Conservation (phyloP, 2,797 vertebrate species). For the Myioborus miniatus region DNA sequence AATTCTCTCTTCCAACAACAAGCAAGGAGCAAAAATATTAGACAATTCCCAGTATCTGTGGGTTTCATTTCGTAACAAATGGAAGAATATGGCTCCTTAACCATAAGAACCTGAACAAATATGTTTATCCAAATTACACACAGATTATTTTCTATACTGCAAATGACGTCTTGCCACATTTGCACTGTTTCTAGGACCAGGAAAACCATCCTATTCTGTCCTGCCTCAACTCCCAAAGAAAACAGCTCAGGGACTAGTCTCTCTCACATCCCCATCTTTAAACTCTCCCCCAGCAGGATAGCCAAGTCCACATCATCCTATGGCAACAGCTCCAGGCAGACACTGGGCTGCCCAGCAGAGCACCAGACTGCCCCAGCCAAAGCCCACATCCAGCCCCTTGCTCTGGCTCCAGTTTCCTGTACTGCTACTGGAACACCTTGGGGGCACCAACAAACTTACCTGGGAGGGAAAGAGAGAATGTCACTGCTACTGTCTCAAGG, state of each 20-base stretch:
- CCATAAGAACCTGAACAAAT: not conserved
- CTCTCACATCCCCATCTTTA: not conserved
- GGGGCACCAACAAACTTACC: not conserved
- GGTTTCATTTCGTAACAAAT: not conserved
- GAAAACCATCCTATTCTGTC: not conserved
- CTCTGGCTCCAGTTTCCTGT: rapidly evolving
- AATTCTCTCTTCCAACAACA: not conserved
- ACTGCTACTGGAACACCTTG: not conserved
- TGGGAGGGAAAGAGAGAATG: not conserved
- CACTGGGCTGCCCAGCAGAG: not conserved
- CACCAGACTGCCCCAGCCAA: not conserved
- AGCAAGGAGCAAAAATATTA: not conserved
- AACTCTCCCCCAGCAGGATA: rapidly evolving
- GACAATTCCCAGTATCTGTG: not conserved
- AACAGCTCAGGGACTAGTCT: not conserved
- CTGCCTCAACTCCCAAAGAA: not conserved
- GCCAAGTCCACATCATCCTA: not conserved
- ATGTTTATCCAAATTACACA: not conserved
- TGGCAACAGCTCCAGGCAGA: not conserved
- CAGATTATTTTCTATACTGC: not conserved
- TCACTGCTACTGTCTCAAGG: not conserved
- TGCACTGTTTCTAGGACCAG: not conserved
- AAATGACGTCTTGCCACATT: not conserved
- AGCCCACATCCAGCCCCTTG: not conserved
- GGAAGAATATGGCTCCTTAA: not conserved